These are phyloP conservation scores for Lates calcarifer DNA, from an alignment of 2,113 vertebrate genomes.

Conservation along the genomic window DNA sequence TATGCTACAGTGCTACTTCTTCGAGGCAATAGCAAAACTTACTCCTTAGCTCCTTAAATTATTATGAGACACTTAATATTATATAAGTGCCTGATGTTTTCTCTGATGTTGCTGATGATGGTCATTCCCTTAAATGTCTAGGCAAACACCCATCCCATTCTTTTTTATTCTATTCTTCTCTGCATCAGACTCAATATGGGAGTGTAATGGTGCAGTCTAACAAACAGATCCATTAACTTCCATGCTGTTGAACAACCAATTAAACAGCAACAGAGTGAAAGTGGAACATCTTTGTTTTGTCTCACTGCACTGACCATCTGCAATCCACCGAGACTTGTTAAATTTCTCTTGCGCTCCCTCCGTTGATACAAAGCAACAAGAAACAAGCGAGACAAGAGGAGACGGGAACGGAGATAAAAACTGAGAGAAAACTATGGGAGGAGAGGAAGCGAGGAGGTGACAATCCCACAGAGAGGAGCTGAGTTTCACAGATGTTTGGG, in stretches of 20 bases:
- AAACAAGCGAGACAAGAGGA: background rate
- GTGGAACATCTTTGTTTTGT: constrained; percentile 45
- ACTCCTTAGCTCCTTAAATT: no score
- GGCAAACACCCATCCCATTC: no score
- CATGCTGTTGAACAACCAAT: constrained; percentile 22
- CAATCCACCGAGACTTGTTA: constrained; percentile 28
- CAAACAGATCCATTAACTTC: constrained; percentile 31
- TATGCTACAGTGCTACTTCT: no score
- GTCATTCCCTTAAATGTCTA: no score
- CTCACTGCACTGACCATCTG: constrained; percentile 43
- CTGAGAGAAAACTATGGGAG: background rate
- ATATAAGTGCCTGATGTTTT: no score
- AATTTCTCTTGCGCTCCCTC: background rate
- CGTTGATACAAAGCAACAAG: constrained; percentile 14
- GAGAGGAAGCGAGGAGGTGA: constrained; percentile 39
- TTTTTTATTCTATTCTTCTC: background rate
- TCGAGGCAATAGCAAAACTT: no score
- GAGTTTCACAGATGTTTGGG: constrained; percentile 59
- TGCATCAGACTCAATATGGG: background rate
- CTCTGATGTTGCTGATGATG: no score
- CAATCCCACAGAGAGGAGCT: constrained; percentile 43
- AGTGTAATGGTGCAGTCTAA: background rate
- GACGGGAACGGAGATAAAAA: background rate
- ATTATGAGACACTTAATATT: no score
- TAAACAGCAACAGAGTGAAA: constrained; percentile 29